Evolutionary conservation across 2,797 vertebrate genomes (phyloP).

Genomic region (Hylomyscus alleni): DNA sequence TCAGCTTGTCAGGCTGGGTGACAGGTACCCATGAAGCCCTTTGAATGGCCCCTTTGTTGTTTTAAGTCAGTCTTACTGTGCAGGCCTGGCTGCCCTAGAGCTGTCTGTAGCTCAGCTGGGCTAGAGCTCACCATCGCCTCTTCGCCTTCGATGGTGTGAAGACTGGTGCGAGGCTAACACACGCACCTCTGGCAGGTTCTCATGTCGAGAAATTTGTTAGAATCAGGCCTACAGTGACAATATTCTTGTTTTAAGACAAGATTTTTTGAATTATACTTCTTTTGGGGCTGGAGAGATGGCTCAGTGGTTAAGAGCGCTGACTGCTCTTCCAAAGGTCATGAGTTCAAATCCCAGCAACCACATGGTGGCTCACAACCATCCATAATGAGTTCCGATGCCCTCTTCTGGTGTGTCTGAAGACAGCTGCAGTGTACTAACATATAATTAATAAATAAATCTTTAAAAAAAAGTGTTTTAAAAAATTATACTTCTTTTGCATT

Average conservation of each 20-base stretch:
- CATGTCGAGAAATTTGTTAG: not conserved
- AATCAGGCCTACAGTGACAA: not conserved
- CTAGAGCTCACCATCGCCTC: not conserved
- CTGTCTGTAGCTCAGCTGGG: not conserved
- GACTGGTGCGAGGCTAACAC: too few species aligned
- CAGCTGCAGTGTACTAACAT: too few species aligned
- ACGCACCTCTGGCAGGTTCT: accelerated
- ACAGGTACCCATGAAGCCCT: not conserved
- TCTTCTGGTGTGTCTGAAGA: too few species aligned
- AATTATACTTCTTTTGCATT: not conserved
- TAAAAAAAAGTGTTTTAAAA: too few species aligned
- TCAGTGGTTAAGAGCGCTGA: too few species aligned
- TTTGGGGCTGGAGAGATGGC: too few species aligned
- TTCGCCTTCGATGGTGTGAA: too few species aligned
- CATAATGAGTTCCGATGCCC: too few species aligned
- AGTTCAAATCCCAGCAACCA: too few species aligned
- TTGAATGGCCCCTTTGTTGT: not conserved
- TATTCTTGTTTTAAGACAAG: not conserved
- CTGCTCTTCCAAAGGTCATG: too few species aligned
- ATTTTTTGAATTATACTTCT: not conserved
- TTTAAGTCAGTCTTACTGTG: not conserved
- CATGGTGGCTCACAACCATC: too few species aligned
- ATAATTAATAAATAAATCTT: too few species aligned
- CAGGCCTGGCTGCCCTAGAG: not conserved
- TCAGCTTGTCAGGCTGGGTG: not conserved